Conservation (phyloP, 2,888 invertebrate species). For the Conomelus anceps region DNA sequence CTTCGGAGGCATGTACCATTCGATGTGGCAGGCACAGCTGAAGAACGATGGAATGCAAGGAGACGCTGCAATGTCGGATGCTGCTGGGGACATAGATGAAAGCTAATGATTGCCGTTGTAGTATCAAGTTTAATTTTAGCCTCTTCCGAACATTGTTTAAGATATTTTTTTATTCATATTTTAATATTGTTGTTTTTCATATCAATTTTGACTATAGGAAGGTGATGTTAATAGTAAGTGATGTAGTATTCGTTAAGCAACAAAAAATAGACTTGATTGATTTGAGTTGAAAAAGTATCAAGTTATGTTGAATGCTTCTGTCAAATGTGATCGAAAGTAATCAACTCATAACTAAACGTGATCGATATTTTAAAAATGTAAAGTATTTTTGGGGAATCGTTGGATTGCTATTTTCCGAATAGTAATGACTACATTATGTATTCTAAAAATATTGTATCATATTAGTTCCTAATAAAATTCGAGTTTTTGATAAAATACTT, state of each 20-base stretch:
- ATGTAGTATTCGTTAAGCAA: neutral
- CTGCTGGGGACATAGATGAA: neutral
- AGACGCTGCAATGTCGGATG: neutral
- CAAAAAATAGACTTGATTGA: too few relatives aligned
- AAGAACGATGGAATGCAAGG: slow-evolving; percentile 44
- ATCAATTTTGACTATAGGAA: neutral
- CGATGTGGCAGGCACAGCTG: slow-evolving; percentile 91
- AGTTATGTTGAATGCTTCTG: neutral
- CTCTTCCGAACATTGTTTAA: neutral
- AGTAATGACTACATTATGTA: neutral
- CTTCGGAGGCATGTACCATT: slow-evolving; percentile 68
- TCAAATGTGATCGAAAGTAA: neutral
- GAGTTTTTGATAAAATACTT: neutral
- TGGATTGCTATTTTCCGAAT: neutral
- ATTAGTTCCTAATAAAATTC: neutral
- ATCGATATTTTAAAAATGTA: neutral
- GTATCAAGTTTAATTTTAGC: neutral
- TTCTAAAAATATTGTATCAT: neutral
- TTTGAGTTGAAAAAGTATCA: neutral
- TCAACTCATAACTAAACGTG: neutral
- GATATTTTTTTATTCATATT: neutral
- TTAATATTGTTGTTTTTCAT: neutral
- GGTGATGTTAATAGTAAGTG: neutral
- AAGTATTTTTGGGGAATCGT: neutral
- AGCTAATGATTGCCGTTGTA: neutral